Conservation (phyloP, 2,888 invertebrate species). For the Protonemura montana region DNA sequence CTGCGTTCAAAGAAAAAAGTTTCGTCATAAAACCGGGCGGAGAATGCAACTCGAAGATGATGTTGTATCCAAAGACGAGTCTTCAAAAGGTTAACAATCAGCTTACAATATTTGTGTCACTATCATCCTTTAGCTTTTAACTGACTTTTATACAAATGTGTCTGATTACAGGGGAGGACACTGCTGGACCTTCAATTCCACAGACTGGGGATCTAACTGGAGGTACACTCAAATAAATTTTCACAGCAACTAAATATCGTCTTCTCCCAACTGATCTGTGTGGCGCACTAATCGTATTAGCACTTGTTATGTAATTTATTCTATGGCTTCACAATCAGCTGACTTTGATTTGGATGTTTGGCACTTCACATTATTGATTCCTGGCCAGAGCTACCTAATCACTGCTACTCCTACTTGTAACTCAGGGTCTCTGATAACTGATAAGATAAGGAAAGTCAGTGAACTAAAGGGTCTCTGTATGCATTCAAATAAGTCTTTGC, state of each 20-base stretch:
- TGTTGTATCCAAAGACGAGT: not conserved
- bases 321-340: not conserved
- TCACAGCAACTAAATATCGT: not conserved
- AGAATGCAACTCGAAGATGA: not conserved
- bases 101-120: too few species aligned
- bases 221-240: not conserved
- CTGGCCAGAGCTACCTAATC: not conserved
- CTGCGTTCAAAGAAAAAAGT: too few species aligned
- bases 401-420: not conserved
- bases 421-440: not conserved
- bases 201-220: not conserved
- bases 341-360: constrained; percentile 3
- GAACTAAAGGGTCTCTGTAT: not conserved
- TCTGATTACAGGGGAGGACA: not conserved
- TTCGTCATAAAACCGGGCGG: not conserved
- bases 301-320: not conserved
- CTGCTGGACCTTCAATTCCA: not conserved
- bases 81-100: not conserved
- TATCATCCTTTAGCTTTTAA: too few species aligned
- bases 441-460: constrained; percentile 7
- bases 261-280: not conserved
- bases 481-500: not conserved
- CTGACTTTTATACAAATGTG: too few species aligned
- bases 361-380: not conserved
- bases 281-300: not conserved